Evolutionary conservation across 1,140 invertebrate genomes (phyloP), one percentile per base, ranked within the genome.

Genomic region (Palaemon carinicauda): DNA sequence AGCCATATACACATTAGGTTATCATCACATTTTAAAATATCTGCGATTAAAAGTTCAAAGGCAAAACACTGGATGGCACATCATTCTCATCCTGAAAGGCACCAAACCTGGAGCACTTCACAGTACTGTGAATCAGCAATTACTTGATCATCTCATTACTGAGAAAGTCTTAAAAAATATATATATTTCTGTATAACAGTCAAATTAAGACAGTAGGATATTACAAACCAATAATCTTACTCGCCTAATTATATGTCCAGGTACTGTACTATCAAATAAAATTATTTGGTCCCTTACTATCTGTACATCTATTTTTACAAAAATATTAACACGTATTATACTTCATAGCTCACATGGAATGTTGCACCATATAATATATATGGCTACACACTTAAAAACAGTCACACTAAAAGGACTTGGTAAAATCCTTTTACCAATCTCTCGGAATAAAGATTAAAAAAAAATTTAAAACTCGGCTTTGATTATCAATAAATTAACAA

Each of bases 401-500:
- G 41, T 41, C 41, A 41, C 12, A 41, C 41, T 41, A 41, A 41
- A 41, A 41, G 41, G 41, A 41, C 41, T 41, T 41, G 41, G 41
- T 41, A 41, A 41, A 9, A 41, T 41, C 41, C 41, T 41, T 41
- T 41, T 4, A 41, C 41, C 5, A 41, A 41, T 41, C 41, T 41
- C 41, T 41, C 41, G 12, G 7, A 41, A 3, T 9, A 41, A 12
- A 41, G 12, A 41, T 41, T 41, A 9, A 41, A 5, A 5, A 9
- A 41, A 5, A 5, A 1, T 41, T 41, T 41, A 41, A 41, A 41
- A 41, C 41, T 41, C 33, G 3, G 53, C 75, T 83, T 83, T 83
- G 71, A 83, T 83, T 83, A 75, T 60, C 27, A 83, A 83, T 83
- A 83, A 83, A 77, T 83, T 83, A 83, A 60, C 60, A 31, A 31